These are phyloP conservation scores for Daphoenositta chrysoptera DNA, from an alignment of 2,113 vertebrate species.

Conservation along the genomic window DNA sequence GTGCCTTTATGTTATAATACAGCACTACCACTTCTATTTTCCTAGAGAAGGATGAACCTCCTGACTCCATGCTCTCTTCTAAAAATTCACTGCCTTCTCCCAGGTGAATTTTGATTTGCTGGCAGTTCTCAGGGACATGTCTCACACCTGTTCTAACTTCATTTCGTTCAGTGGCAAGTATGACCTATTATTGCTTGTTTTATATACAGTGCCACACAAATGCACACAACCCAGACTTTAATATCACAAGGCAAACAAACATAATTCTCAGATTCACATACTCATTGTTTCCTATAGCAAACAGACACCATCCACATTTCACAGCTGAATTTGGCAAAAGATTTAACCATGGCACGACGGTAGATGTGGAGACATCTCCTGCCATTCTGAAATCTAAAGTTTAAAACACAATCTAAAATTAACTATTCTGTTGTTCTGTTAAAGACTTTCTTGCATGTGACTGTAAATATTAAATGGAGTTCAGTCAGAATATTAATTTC, in stretches of 20 bases:
- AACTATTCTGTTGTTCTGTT: background rate
- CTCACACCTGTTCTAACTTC: background rate
- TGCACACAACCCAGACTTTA: background rate
- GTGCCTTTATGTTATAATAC: background rate
- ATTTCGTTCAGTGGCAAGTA: fast-evolving
- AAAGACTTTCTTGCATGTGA: background rate
- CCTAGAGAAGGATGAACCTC: background rate
- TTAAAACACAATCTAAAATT: background rate
- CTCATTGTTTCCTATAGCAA: background rate
- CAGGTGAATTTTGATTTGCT: background rate
- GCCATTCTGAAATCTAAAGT: background rate
- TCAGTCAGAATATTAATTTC: background rate
- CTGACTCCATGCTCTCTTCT: background rate
- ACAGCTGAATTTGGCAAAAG: background rate
- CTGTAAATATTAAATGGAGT: background rate
- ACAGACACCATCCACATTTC: background rate
- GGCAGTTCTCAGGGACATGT: background rate
- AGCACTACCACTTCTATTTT: background rate
- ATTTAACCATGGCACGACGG: background rate
- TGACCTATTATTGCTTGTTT: background rate
- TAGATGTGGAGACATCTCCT: background rate
- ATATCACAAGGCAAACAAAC: background rate
- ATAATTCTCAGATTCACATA: background rate
- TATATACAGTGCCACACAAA: background rate
- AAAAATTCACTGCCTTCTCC: background rate